These are phyloP conservation scores for Prinia subflava DNA, from an alignment of 2,113 vertebrate species.

Conservation along the genomic window DNA sequence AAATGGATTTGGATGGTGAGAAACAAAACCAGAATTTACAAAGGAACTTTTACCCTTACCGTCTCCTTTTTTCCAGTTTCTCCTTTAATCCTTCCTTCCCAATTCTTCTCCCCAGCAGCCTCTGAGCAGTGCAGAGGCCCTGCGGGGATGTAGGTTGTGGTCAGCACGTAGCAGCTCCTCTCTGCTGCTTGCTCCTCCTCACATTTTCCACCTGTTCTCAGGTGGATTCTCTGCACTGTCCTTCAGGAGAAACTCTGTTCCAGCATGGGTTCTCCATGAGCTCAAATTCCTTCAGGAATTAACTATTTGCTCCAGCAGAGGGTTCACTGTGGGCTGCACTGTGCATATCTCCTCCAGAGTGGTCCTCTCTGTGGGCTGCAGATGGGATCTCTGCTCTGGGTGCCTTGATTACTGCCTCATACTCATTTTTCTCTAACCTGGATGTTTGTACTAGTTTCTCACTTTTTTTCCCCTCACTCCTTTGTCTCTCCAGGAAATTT, in stretches of 20 bases:
- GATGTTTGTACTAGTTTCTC: neutral
- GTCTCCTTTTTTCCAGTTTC: neutral
- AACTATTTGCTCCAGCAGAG: neutral
- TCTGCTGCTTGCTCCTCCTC: neutral
- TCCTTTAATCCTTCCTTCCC: neutral
- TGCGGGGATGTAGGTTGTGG: accelerated
- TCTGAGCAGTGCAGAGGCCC: neutral
- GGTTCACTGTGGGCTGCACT: accelerated
- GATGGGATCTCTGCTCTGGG: neutral
- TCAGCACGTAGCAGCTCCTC: accelerated
- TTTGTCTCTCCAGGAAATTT: neutral
- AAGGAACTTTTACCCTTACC: accelerated
- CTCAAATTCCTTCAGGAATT: neutral
- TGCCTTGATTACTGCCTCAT: neutral
- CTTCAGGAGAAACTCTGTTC: neutral
- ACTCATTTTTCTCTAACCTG: neutral
- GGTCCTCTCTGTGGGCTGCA: neutral
- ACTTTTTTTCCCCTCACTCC: neutral
- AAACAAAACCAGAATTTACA: neutral
- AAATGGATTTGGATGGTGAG: neutral
- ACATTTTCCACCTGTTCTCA: neutral
- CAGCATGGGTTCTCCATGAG: accelerated
- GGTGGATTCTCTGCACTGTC: neutral
- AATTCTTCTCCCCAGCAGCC: accelerated
- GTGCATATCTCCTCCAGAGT: neutral